These are phyloP conservation scores for Tapirus terrestris DNA, from an alignment of 2,113 vertebrate genomes.

Conservation along the genomic window DNA sequence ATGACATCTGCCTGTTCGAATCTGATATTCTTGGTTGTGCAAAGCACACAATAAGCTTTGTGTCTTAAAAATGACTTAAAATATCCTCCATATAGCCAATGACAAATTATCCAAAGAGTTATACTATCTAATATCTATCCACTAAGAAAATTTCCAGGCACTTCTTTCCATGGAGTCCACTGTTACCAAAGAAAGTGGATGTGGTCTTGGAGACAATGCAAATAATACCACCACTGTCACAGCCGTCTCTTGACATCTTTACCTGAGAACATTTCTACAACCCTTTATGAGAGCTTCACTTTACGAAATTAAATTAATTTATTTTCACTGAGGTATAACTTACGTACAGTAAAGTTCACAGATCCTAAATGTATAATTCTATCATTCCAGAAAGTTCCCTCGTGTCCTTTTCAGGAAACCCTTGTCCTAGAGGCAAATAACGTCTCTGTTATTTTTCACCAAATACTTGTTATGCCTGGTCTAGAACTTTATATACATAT, in stretches of 20 bases:
- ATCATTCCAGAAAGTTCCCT: not conserved
- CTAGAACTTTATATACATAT: not conserved
- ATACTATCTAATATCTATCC: not conserved
- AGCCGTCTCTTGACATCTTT: not conserved
- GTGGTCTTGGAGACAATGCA: not conserved
- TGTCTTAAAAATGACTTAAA: constrained; percentile 1
- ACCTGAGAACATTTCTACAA: not conserved
- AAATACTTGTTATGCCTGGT: not conserved
- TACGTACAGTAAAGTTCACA: not conserved
- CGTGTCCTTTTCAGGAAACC: not conserved
- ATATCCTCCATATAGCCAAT: not conserved
- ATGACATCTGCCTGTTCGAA: not conserved
- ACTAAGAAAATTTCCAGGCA: not conserved
- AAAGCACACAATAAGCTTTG: not conserved
- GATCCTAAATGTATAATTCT: not conserved
- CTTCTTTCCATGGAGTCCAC: not conserved
- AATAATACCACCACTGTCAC: rapidly evolving
- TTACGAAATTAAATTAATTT: not conserved
- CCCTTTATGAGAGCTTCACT: not conserved
- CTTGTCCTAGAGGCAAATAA: not conserved
- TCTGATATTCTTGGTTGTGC: not conserved
- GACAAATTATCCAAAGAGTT: not conserved
- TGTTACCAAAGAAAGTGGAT: not conserved
- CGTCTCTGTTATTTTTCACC: not conserved
- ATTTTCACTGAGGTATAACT: not conserved